Evolutionary conservation across 2,888 invertebrate genomes (phyloP), one percentile per base, ranked within the genome.

Genomic region (Luperina testacea): DNA sequence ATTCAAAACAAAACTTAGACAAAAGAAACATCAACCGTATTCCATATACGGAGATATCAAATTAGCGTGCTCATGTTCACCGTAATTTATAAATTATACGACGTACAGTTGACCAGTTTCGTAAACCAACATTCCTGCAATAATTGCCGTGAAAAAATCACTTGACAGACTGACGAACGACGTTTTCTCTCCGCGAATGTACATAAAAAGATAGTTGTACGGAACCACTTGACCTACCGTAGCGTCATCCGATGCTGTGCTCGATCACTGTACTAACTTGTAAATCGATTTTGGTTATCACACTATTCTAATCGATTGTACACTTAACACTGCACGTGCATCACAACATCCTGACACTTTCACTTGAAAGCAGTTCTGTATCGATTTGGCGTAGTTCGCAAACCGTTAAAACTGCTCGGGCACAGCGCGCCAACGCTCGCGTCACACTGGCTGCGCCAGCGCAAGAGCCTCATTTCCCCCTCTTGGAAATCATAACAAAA

Each of bases 361-460:
- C 95, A 96, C 95, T 95, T 83, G 78, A 89, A 91, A 92, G 91
- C 92, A 93, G 94, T 94, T 93, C 94, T 94, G 90, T 92, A 84
- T 94, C 94, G 95, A 92, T 93, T 94, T 93, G 87, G 83, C 82
- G 81, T 83, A 77, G 67, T 83, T 84, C 64, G 38, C 88, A 89
- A 93, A 94, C 90, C 94, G 94, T 92, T 92, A 94, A 92, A 94
- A 92, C 93, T 90, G 91, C 90, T 90, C 85, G 87, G 84, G 88
- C 84, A 81, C 82, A 78, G 78, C 84, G 78, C 86, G 83, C 90
- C 84, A 80, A 82, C 87, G 91, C 87, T 88, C 92, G 93, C 93
- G 94, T 91, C 92, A 91, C 90, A 94, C 95, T 94, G 92, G 88
- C 91, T 91, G 93, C 91, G 91, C 83, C 75, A 72, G 93, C 94